Base-by-base conservation (phyloP, 2,888 invertebrate species). In the Silvanus unidentatus region DNA sequence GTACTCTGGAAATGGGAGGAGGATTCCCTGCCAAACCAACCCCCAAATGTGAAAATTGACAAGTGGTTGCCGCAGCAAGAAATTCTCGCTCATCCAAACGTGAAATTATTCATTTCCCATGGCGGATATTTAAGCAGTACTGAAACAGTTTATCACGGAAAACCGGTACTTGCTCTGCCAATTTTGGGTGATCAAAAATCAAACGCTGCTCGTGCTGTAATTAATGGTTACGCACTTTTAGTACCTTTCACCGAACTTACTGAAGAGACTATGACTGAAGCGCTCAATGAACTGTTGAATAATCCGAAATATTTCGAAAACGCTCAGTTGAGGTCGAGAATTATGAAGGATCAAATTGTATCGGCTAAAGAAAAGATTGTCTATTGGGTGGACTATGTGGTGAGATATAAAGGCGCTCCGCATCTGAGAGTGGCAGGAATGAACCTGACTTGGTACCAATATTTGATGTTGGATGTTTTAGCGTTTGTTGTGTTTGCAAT, bases 1-100 rank as follows among this genome's bases (percentile, higher is more conserved):
- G 69, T 79, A 15, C 55, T 79, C 6, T 68, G 78, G 60, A 78
- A 78, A 60, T 78, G 74, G 70, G 78, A 78, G 48, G 64, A 65
- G 1, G 68, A 68, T 1, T 22, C 29, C 16, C 54, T 71, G 27
- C 58, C 65, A 1, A 62, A 60, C 12, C 58, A 69, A 53, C 70
- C 72, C 1, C n/a, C 16, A 16, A 52, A 52, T 38, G 51, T 52
- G 16, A 52, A 47, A 38, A 4, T 52, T 16, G 29, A 34, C 1
- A 49, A 49, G 28, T 52, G 51, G 51, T 43, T 52, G 11, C 51
- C 51, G 2, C 51, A 51, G n/a, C 12, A 35, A 15, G 37, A 37
- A 11, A 37, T 37, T n/a, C 15, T 37, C 38, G 47, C 47, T 2
- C 50, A 50, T 43, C 45, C 46, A 35, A 49, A 49, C 37, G 30